These are phyloP conservation scores for Elmis aenea DNA, from an alignment of 2,888 invertebrate genomes.

Conservation along the genomic window DNA sequence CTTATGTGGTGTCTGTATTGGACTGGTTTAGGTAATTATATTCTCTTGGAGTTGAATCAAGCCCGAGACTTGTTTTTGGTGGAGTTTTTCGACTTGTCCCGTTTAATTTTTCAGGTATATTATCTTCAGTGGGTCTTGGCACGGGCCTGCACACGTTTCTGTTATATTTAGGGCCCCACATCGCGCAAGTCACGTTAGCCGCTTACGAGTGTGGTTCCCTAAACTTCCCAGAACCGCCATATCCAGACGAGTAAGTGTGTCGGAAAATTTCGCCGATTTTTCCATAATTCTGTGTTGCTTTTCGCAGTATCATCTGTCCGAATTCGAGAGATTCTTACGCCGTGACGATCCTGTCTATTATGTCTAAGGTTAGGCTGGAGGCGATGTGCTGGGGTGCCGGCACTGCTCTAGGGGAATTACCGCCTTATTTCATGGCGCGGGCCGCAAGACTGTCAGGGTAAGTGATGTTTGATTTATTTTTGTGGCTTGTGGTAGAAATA, in stretches of 20 bases:
- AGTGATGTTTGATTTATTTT: slow-evolving; percentile 11
- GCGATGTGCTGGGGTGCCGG: slow-evolving; percentile 98
- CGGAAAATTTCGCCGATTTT: slow-evolving; percentile 5
- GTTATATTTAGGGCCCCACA: slow-evolving; percentile 97
- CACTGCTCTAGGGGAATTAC: slow-evolving; percentile 97
- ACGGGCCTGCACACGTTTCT: slow-evolving; percentile 98
- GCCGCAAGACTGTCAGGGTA: slow-evolving; percentile 71
- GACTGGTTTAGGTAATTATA: slow-evolving; percentile 40
- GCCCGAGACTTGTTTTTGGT: too few relatives aligned
- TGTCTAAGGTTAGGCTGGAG: slow-evolving; percentile 92
- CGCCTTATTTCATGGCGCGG: slow-evolving; percentile 99
- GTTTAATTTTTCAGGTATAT: slow-evolving; percentile 59
- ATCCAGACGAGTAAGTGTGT: slow-evolving; percentile 84
- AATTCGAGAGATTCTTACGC: slow-evolving; percentile 59
- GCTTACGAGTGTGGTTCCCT: slow-evolving; percentile 95
- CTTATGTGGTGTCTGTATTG: slow-evolving; percentile 45
- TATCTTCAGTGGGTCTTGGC: slow-evolving; percentile 96
- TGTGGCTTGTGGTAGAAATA: background rate
- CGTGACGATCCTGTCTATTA: slow-evolving; percentile 86
- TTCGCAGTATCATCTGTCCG: slow-evolving; percentile 85
- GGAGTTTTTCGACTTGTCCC: too few relatives aligned
- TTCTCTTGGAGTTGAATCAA: background rate
- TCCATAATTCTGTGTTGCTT: too few relatives aligned
- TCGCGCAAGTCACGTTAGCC: slow-evolving; percentile 95
- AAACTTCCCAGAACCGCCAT: slow-evolving; percentile 96